A percentile compares a stretch with the other conserved stretches of the same genome.
Evolutionary conservation across 2,113 vertebrate genomes (phyloP).

Genomic region (Bolborhynchus lineola): DNA sequence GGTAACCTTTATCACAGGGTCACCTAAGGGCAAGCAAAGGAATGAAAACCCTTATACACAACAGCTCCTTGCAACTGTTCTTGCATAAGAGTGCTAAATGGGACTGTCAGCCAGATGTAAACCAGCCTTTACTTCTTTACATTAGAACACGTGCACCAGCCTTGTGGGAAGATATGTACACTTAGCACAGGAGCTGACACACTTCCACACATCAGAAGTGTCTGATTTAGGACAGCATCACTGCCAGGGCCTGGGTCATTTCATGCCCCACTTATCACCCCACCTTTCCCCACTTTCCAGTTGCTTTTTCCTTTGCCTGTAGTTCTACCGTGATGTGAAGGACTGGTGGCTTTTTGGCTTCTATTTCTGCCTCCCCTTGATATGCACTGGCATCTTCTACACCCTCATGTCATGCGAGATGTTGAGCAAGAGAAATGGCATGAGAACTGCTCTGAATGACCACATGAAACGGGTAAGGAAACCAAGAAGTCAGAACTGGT

Average conservation of each 20-base stretch:
- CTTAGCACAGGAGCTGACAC: background rate
- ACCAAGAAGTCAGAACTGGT: background rate
- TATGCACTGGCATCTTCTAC: conserved; percentile 89
- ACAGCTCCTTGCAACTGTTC: background rate
- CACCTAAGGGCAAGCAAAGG: background rate
- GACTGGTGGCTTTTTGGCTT: conserved; percentile 93
- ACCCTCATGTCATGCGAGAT: conserved; percentile 92
- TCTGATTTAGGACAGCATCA: background rate
- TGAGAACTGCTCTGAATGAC: conserved; percentile 89
- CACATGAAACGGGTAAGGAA: conserved; percentile 88
- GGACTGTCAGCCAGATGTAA: background rate
- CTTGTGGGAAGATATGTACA: fast-evolving
- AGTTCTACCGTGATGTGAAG: conserved; percentile 87
- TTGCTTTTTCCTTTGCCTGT: background rate
- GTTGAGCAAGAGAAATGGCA: conserved; percentile 87
- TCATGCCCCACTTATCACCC: fast-evolving
- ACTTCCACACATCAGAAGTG: background rate
- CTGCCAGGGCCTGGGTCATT: background rate
- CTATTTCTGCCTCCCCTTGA: conserved; percentile 89
- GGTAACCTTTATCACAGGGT: background rate
- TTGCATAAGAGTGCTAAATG: background rate
- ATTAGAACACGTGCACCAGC: fast-evolving
- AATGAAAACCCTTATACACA: too few species aligned
- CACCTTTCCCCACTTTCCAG: background rate
- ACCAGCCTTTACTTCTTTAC: background rate